These are phyloP conservation scores for Leucophora obtusa DNA, from an alignment of 2,888 invertebrate species.

Conservation along the genomic window DNA sequence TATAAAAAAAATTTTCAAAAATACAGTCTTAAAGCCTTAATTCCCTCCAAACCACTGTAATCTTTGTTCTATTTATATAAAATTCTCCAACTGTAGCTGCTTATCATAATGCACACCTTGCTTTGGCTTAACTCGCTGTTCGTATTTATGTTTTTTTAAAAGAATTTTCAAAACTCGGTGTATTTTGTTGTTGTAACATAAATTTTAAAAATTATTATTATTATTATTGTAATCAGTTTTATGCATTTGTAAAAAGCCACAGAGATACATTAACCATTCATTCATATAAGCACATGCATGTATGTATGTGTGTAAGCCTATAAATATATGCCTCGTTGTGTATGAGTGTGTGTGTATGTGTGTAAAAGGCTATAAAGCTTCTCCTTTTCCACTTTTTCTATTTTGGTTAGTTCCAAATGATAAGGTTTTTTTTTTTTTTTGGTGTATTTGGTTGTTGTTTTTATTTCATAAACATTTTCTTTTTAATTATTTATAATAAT, in stretches of 20 bases:
- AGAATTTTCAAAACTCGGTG: slow-evolving; percentile 27
- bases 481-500: slow-evolving; percentile 64
- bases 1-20: no score
- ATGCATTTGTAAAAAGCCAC: slow-evolving; percentile 76
- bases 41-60: no score
- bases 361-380: slow-evolving; percentile 57
- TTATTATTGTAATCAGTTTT: slow-evolving; percentile 78
- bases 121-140: slow-evolving; percentile 51
- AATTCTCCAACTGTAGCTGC: slow-evolving; percentile 34
- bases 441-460: slow-evolving; percentile 33
- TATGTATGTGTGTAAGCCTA: slow-evolving; percentile 29
- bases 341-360: slow-evolving; percentile 10
- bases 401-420: slow-evolving; percentile 17
- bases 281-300: neutral
- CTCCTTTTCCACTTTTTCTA: slow-evolving; percentile 33
- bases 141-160: neutral
- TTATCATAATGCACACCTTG: slow-evolving; percentile 68
- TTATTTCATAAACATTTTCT: slow-evolving; percentile 62
- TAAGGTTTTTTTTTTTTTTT: slow-evolving; percentile 35
- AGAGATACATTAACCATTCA: slow-evolving; percentile 64
- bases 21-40: no score
- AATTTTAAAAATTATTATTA: slow-evolving; percentile 71
- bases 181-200: slow-evolving; percentile 59
- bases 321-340: slow-evolving; percentile 6
- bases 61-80: no score